A percentile compares a stretch with the other conserved stretches of the same genome.
These are phyloP conservation scores for Siniperca obscura DNA, from an alignment of 2,797 vertebrate genomes.

Conservation along the genomic window DNA sequence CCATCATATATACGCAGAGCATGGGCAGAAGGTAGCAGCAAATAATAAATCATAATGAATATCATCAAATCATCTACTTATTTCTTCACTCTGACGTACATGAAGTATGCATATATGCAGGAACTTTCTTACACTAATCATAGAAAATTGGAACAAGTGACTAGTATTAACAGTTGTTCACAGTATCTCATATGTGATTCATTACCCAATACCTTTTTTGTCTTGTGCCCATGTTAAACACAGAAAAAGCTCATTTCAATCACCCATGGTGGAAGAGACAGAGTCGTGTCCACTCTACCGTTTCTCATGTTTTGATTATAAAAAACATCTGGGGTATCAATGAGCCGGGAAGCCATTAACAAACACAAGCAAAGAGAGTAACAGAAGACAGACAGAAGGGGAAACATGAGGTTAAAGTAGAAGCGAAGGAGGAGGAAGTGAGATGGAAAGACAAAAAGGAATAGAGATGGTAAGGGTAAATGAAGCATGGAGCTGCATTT, in stretches of 20 bases:
- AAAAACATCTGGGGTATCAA: slow-evolving; percentile 82
- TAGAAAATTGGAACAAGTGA: slow-evolving; percentile 43
- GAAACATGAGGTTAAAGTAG: slow-evolving; percentile 51
- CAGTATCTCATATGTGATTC: slow-evolving; percentile 57
- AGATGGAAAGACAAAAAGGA: slow-evolving; percentile 55
- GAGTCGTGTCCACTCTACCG: slow-evolving; percentile 68
- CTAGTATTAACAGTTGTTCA: slow-evolving; percentile 52
- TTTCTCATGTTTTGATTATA: slow-evolving; percentile 80
- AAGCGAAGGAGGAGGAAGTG: slow-evolving; percentile 39
- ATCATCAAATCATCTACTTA: slow-evolving; percentile 76
- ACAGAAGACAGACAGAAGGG: slow-evolving; percentile 45
- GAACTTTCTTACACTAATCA: slow-evolving; percentile 53
- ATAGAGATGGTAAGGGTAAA: slow-evolving; percentile 75
- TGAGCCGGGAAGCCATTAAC: slow-evolving; percentile 84
- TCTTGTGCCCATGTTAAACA: slow-evolving; percentile 50
- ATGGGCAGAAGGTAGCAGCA: slow-evolving; percentile 49
- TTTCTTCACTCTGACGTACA: slow-evolving; percentile 57
- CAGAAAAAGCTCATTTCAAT: slow-evolving; percentile 64
- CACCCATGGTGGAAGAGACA: slow-evolving; percentile 50
- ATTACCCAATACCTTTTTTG: slow-evolving; percentile 30
- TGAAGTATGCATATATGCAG: slow-evolving; percentile 41
- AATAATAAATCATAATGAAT: slow-evolving; percentile 80
- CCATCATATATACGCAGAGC: slow-evolving; percentile 63
- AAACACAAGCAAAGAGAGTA: slow-evolving; percentile 58
- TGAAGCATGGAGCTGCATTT: slow-evolving; percentile 84